Evolutionary conservation across 1,140 invertebrate species (phyloP).

Genomic region (Drusus annulatus): DNA sequence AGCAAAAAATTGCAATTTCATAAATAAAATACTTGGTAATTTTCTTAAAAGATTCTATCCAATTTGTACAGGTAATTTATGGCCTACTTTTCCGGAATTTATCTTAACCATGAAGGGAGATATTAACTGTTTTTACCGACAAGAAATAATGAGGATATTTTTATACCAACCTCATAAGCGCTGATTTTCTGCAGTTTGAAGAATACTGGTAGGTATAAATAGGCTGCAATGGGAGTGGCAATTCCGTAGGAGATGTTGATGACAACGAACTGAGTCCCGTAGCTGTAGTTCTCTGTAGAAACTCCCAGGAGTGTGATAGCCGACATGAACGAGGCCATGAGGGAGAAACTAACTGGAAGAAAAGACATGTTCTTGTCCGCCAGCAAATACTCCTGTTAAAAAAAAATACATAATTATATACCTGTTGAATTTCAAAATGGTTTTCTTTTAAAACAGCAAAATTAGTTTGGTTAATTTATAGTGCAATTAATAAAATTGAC

Average conservation of each 20-base stretch:
- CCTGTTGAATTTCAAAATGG: too few species aligned
- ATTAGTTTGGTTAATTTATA: too few species aligned
- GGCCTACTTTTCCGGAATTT: too few species aligned
- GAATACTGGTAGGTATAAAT: conserved; percentile 91
- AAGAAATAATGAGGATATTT: neutral
- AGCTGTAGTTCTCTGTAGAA: conserved; percentile 88
- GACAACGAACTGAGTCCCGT: conserved; percentile 86
- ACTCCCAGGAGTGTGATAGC: conserved; percentile 93
- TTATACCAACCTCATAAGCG: conserved; percentile 82
- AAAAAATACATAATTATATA: conserved; percentile 47
- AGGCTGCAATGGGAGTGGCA: conserved; percentile 85
- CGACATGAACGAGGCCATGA: conserved; percentile 97
- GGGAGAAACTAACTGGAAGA: conserved; percentile 85
- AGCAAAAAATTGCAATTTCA: too few species aligned
- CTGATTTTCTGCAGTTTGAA: conserved; percentile 89
- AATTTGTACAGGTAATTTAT: too few species aligned
- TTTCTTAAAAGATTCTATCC: too few species aligned
- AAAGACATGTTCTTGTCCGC: conserved; percentile 86
- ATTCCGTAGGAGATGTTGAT: conserved; percentile 89
- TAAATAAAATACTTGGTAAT: too few species aligned
- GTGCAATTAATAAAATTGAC: too few species aligned
- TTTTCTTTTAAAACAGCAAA: too few species aligned
- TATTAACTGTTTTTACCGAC: too few species aligned
- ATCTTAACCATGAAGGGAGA: too few species aligned
- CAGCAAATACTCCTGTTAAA: conserved; percentile 84